These are phyloP conservation scores for Microchirus variegatus DNA, from an alignment of 2,797 vertebrate genomes.

Conservation along the genomic window DNA sequence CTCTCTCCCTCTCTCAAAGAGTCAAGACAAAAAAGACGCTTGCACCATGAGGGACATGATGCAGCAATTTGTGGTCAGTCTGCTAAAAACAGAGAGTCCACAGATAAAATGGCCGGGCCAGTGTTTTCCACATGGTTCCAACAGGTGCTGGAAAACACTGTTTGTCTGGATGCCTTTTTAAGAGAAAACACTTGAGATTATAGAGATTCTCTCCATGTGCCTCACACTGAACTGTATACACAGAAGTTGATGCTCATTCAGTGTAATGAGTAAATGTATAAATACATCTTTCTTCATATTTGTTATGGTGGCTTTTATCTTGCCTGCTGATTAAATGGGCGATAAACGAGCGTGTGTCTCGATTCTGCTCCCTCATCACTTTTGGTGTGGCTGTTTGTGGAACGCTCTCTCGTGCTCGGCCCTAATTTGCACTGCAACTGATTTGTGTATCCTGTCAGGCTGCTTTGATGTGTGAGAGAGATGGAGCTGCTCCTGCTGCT, in stretches of 20 bases:
- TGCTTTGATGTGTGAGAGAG: conserved; percentile 69
- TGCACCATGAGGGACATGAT: conserved; percentile 51
- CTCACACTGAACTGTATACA: background rate
- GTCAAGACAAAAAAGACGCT: conserved; percentile 23
- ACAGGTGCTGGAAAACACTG: conserved; percentile 68
- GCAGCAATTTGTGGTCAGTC: conserved; percentile 68
- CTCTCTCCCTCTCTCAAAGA: conserved; percentile 33
- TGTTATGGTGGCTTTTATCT: conserved; percentile 37
- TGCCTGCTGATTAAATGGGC: conserved; percentile 25
- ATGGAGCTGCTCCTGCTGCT: conserved; percentile 27
- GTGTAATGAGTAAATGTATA: conserved; percentile 23
- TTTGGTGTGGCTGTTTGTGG: conserved; percentile 67
- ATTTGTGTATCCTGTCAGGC: conserved; percentile 68
- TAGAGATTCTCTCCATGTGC: conserved; percentile 20
- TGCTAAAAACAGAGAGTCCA: conserved; percentile 72
- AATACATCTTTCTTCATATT: conserved; percentile 14
- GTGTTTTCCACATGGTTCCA: conserved; percentile 57
- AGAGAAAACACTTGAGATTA: conserved; percentile 52
- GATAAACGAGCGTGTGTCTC: conserved; percentile 22
- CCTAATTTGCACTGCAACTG: conserved; percentile 61
- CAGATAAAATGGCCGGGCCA: conserved; percentile 42
- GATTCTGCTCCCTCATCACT: conserved; percentile 41
- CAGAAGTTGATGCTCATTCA: conserved; percentile 29
- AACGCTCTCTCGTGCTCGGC: conserved; percentile 47
- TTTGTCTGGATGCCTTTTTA: conserved; percentile 40